Conservation (phyloP, 2,797 vertebrate genomes). For the Balearica regulorum region DNA sequence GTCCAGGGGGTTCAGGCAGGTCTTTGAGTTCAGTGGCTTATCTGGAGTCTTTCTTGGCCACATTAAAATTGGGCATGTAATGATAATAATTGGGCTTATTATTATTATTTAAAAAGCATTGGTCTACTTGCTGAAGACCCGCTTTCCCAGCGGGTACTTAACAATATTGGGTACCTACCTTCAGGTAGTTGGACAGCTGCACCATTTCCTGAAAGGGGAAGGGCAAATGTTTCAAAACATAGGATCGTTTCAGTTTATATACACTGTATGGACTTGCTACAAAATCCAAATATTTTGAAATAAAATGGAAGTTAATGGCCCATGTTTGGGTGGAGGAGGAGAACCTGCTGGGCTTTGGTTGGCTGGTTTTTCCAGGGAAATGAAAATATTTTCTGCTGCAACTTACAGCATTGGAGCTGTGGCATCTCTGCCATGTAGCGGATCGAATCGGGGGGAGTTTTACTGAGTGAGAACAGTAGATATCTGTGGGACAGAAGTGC, state of each 20-base stretch:
- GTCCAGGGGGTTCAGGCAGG: neutral
- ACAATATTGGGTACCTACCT: constrained; percentile 51
- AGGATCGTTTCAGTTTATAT: neutral
- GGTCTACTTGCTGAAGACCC: neutral
- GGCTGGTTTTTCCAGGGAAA: neutral
- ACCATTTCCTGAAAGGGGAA: constrained; percentile 75
- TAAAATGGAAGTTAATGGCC: neutral
- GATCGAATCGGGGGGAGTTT: neutral
- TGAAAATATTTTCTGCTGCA: neutral
- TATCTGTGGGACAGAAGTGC: neutral
- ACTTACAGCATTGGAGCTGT: neutral
- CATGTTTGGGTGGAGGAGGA: neutral
- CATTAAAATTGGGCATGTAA: fast-evolving
- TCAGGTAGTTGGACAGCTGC: constrained; percentile 79
- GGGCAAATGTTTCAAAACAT: neutral
- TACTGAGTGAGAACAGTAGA: neutral
- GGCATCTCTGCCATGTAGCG: fast-evolving
- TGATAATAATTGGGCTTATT: no score
- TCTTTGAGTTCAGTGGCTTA: neutral
- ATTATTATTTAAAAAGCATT: neutral
- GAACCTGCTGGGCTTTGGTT: fast-evolving
- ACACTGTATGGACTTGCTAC: neutral
- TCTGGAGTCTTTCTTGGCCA: neutral
- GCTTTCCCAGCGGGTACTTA: fast-evolving
- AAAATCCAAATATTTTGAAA: neutral